Conservation (phyloP, 2,797 vertebrate species). For the Gadopsis bispinosus region DNA sequence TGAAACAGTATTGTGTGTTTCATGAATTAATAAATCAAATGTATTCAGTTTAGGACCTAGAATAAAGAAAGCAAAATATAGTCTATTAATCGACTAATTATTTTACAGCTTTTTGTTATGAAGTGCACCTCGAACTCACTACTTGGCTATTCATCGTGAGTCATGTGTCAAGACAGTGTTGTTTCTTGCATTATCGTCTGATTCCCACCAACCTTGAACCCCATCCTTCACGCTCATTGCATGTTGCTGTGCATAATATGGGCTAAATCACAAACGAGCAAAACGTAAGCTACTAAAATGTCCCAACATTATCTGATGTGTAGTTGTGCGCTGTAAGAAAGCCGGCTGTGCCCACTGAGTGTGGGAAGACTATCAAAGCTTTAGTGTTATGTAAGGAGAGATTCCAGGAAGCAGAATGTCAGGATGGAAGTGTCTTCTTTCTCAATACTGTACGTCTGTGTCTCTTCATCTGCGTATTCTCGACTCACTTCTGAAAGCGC, state of each 20-base stretch:
- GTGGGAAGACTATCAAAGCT: conserved; percentile 67
- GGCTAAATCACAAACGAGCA: not conserved
- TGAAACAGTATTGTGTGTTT: not conserved
- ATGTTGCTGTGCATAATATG: not conserved
- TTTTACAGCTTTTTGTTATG: not conserved
- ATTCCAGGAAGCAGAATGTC: conserved; percentile 66
- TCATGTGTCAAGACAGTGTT: not conserved
- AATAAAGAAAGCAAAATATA: not conserved
- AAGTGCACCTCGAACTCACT: not conserved
- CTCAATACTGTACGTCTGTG: conserved; percentile 33
- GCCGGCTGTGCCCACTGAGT: conserved; percentile 64
- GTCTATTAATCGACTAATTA: not conserved
- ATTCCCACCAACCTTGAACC: not conserved
- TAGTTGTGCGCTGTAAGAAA: conserved; percentile 42
- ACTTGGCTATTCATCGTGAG: not conserved
- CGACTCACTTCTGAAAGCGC: conserved; percentile 27
- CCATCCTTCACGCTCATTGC: not conserved
- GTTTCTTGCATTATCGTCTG: not conserved
- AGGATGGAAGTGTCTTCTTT: conserved; percentile 45
- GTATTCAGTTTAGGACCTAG: not conserved
- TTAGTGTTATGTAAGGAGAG: conserved; percentile 71
- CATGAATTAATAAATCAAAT: no score
- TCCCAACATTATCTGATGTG: conserved; percentile 1
- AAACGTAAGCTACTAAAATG: conserved; percentile 1
- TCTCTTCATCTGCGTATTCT: conserved; percentile 53